These are phyloP conservation scores for Lutraria rhynchaena DNA, from an alignment of 1,140 invertebrate species.

Conservation along the genomic window DNA sequence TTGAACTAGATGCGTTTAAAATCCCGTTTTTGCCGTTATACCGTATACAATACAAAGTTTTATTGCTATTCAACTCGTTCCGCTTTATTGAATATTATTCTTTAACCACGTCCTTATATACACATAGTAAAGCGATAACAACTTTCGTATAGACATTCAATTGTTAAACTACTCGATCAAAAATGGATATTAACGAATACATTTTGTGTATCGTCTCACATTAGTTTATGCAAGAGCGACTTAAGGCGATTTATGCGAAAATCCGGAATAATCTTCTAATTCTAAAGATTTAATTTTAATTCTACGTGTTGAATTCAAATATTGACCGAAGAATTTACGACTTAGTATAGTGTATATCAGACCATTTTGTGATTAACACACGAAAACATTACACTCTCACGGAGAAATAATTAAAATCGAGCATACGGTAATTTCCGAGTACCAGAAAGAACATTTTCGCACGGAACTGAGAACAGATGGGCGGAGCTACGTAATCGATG, in stretches of 20 bases:
- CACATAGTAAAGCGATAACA: no score
- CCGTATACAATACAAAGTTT: constrained; percentile 28
- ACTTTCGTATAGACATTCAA: no score
- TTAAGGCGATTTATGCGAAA: constrained; percentile 9
- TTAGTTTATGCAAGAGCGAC: constrained; percentile 13
- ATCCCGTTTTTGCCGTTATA: constrained; percentile 24
- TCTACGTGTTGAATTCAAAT: constrained; percentile 1
- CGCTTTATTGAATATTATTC: constrained; percentile 44
- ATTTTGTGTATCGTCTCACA: no score
- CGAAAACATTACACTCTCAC: neutral
- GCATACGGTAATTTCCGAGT: constrained; percentile 5
- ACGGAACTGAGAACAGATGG: neutral
- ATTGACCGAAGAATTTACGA: constrained; percentile 13
- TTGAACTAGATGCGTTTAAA: constrained; percentile 32
- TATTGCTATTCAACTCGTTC: constrained; percentile 40
- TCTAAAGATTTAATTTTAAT: constrained; percentile 36
- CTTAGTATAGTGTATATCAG: neutral
- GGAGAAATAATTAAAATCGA: neutral
- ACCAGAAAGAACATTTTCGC: neutral
- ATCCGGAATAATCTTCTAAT: constrained; percentile 19
- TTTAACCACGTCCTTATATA: neutral
- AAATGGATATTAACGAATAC: constrained; percentile 14
- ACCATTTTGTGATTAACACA: neutral
- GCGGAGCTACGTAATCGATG: neutral
- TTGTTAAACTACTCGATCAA: constrained; percentile 20